Conservation (phyloP, 2,113 vertebrate genomes). For the Dissostichus mawsoni region DNA sequence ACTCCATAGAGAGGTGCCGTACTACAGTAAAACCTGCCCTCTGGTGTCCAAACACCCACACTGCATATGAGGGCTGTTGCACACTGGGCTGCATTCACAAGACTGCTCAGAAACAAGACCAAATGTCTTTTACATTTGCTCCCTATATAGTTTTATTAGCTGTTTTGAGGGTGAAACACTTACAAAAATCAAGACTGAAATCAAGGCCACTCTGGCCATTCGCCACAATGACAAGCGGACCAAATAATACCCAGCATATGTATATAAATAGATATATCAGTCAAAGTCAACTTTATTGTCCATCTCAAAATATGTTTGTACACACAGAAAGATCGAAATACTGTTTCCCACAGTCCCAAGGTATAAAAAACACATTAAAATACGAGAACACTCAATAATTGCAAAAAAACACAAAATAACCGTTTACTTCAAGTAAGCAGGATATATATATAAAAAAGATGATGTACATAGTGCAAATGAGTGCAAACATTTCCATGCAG, state of each 20-base stretch:
- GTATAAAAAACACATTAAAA: too few species aligned
- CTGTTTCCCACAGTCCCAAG: too few species aligned
- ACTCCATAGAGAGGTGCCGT: not conserved
- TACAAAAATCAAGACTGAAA: conserved; percentile 70
- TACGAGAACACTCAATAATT: too few species aligned
- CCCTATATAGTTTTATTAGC: conserved; percentile 79
- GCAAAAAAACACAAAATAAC: too few species aligned
- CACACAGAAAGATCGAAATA: too few species aligned
- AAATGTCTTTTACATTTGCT: conserved; percentile 76
- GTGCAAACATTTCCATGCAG: too few species aligned
- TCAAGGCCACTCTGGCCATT: conserved; percentile 68
- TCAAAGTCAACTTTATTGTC: too few species aligned
- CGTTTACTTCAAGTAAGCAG: too few species aligned
- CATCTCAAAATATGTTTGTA: too few species aligned
- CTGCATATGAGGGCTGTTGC: conserved; percentile 21
- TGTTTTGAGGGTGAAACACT: conserved; percentile 72
- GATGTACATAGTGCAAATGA: too few species aligned
- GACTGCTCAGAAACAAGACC: conserved; percentile 52
- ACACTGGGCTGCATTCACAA: conserved; percentile 58
- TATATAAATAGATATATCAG: conserved; percentile 29
- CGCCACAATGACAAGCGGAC: conserved; percentile 55
- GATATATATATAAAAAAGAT: too few species aligned
- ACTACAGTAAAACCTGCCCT: conserved; percentile 68
- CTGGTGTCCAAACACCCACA: conserved; percentile 67
- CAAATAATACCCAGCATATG: conserved; percentile 56